Percentiles rank a stretch among this genome's conserved stretches.
These are phyloP conservation scores for Stegodyphus dumicola DNA, from an alignment of 1,140 invertebrate species.

Conservation along the genomic window DNA sequence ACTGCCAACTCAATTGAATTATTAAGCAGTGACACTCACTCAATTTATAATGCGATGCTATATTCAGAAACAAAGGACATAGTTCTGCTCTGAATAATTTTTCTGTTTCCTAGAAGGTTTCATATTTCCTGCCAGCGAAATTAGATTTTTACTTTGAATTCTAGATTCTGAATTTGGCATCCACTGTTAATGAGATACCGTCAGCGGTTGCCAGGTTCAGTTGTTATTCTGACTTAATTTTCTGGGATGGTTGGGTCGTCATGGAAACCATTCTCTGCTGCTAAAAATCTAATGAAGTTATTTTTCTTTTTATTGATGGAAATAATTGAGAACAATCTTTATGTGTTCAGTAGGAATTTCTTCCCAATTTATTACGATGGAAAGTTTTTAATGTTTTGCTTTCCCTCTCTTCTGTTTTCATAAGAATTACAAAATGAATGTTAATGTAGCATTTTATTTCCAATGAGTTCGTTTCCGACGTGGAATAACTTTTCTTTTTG, in stretches of 20 bases:
- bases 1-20: too few relatives aligned
- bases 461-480: background rate
- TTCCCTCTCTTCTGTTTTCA: background rate
- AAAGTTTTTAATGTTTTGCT: background rate
- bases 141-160: slow-evolving; percentile 20
- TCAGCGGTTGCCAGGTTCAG: slow-evolving; percentile 28
- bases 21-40: background rate
- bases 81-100: background rate
- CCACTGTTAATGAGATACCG: slow-evolving; percentile 23
- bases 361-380: background rate
- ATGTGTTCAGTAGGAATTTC: background rate
- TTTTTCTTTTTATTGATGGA: background rate
- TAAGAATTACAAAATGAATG: too few relatives aligned
- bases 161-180: slow-evolving; percentile 4
- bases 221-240: slow-evolving; percentile 39
- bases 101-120: background rate
- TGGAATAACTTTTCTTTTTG: too few relatives aligned
- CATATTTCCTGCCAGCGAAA: slow-evolving; percentile 17
- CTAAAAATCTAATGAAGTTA: slow-evolving; percentile 19
- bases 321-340: background rate
- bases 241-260: slow-evolving; percentile 8
- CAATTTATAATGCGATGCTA: slow-evolving; percentile 1
- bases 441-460: too few relatives aligned
- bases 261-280: slow-evolving; percentile 3
- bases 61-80: background rate